These are phyloP conservation scores for Brachionus calyciflorus DNA, from an alignment of 1,140 invertebrate species.

Conservation along the genomic window DNA sequence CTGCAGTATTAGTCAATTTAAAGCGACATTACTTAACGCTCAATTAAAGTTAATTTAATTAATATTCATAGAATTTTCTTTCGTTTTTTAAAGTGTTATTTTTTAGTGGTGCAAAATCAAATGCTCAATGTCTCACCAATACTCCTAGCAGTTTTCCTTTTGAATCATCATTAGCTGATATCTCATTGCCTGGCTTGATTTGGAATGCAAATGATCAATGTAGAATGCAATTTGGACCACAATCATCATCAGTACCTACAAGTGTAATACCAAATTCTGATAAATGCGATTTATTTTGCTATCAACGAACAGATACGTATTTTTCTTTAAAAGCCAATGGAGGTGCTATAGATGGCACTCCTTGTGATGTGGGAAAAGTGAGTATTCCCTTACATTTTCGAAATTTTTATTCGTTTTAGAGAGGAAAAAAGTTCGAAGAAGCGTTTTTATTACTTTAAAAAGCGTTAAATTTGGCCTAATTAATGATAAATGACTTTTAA, in stretches of 20 bases:
- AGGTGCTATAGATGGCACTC: constrained; percentile 4
- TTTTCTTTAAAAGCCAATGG: background rate
- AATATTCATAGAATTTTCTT: background rate
- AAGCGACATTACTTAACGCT: background rate
- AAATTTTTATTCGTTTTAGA: no score
- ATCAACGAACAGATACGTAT: background rate
- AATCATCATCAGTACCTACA: background rate
- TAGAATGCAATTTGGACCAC: background rate
- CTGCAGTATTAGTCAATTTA: background rate
- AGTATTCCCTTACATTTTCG: background rate
- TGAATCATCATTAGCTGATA: background rate
- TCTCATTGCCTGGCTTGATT: background rate
- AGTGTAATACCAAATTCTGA: no score
- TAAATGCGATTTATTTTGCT: background rate
- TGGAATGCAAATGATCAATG: constrained; percentile 30
- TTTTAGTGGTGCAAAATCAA: background rate
- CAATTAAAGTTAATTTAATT: constrained; percentile 13
- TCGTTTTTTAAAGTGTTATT: no score
- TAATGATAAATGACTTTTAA: no score
- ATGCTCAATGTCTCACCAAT: background rate
- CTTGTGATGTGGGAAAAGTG: constrained; percentile 22
- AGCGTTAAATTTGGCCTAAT: no score
- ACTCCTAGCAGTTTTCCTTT: background rate
- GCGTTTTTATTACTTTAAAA: no score
- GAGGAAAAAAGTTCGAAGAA: no score